These are phyloP conservation scores for Gadopsis marmoratus DNA, from an alignment of 2,797 vertebrate genomes.

Conservation along the genomic window DNA sequence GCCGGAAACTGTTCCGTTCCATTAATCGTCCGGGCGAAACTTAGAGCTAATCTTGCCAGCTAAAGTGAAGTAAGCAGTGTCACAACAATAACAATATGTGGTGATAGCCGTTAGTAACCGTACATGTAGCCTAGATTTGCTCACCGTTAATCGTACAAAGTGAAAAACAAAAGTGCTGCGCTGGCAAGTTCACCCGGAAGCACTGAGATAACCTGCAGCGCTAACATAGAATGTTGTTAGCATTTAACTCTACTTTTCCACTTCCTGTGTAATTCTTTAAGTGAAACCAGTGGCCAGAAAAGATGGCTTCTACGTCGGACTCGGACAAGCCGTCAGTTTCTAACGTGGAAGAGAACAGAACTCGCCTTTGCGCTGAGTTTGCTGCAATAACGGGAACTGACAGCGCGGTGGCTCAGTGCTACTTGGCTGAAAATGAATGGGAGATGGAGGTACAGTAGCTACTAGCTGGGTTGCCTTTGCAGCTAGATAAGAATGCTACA, in stretches of 20 bases:
- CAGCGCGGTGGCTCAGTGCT: conserved; percentile 84
- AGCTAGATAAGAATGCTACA: neutral
- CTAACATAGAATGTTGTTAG: neutral
- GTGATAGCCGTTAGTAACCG: neutral
- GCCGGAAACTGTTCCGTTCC: conserved; percentile 53
- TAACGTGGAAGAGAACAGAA: conserved; percentile 69
- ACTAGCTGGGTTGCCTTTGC: neutral
- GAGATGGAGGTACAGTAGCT: conserved; percentile 85
- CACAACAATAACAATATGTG: accelerated
- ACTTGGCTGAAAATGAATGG: conserved; percentile 90
- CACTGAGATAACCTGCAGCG: neutral
- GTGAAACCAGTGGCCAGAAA: neutral
- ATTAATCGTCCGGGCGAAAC: conserved; percentile 45
- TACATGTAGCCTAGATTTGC: accelerated
- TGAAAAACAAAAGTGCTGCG: neutral
- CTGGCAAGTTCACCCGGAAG: conserved; percentile 36
- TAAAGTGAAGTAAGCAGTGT: neutral
- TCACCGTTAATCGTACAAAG: neutral
- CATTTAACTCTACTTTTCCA: neutral
- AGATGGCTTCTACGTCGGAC: conserved; percentile 33
- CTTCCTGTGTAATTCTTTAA: neutral
- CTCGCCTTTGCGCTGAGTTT: conserved; percentile 87
- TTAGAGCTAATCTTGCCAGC: neutral
- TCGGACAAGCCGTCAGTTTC: conserved; percentile 55
- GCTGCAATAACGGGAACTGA: conserved; percentile 83